Base-by-base conservation (phyloP, 2,888 invertebrate species). In the Drosophila mettleri region DNA sequence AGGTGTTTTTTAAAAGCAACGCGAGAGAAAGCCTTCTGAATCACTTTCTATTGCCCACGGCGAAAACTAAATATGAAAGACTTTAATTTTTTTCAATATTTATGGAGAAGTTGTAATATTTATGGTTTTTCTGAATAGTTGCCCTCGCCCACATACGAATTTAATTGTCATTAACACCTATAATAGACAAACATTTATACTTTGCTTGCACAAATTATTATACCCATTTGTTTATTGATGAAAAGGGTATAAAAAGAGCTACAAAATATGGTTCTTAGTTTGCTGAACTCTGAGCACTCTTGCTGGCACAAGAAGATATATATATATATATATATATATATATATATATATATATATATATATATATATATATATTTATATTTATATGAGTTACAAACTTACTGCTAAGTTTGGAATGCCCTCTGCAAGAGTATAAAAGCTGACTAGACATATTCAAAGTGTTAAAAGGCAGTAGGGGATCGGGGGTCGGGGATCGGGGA, bases 381-480 rank as follows among this genome's bases (percentile, higher is more conserved):
- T 24, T 4, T 29, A 34, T 14, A 29, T 16, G 34, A 34, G 33
- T 12, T 34, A 34, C 34, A 22, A 12, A 51, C 34, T 24, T 8
- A 9, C 20, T 31, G 31, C 9, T 14, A 1, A 20, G 12, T 16
- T 12, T 36, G 4, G n/a, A 10, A 22, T 34, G 16, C 24, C 24
- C 18, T 12, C 4, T 0, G 24, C 12, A 36, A 51, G 51, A 22
- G 51, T 36, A 48, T n/a, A 33, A 54, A 33, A 45, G 51, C 55
- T 29, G 18, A 38, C 36, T 34, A 66, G 55, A 62, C 69, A 52
- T 66, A 57, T 54, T 34, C 49, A 55, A 80, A 86, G 87, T 84
- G 87, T 84, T 88, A 78, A 84, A 75, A 78, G 81, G 66, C 85
- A 78, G 78, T 85, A 84, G 73, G 84, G 80, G 75, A 71, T 69